These are phyloP conservation scores for Drosophila carrolli DNA, from an alignment of 1,140 invertebrate species.

Conservation along the genomic window DNA sequence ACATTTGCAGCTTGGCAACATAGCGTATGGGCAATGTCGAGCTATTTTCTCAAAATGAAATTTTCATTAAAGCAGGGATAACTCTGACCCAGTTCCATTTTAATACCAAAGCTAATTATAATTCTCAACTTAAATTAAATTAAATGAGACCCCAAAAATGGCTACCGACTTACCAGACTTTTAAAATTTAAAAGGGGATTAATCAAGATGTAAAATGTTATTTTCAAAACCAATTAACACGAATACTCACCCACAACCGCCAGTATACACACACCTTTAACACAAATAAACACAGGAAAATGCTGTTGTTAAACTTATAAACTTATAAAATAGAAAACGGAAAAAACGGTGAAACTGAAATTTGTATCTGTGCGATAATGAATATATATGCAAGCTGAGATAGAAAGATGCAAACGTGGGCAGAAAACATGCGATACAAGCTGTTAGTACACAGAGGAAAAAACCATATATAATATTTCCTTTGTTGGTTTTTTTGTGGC, in stretches of 20 bases:
- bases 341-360: conserved; percentile 11
- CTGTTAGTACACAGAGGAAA: conserved; percentile 8
- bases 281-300: conserved; percentile 31
- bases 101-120: not conserved
- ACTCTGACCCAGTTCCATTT: not conserved
- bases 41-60: not conserved
- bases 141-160: not conserved
- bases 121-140: no score
- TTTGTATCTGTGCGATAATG: conserved; percentile 32
- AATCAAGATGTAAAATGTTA: conserved; percentile 34
- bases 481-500: no score
- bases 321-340: conserved; percentile 19
- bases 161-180: not conserved
- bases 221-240: conserved; percentile 42
- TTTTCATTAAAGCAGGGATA: not conserved
- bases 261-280: conserved; percentile 7
- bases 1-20: not conserved
- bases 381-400: conserved; percentile 11
- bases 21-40: conserved; percentile 16
- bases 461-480: not conserved
- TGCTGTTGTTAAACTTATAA: conserved; percentile 30
- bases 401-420: conserved; percentile 7
- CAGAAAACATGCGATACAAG: conserved; percentile 21
- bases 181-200: conserved; percentile 24
- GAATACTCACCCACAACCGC: conserved; percentile 20